These are phyloP conservation scores for Pseudomyrmex sp. DNA, from an alignment of 1,140 invertebrate genomes.

Conservation along the genomic window DNA sequence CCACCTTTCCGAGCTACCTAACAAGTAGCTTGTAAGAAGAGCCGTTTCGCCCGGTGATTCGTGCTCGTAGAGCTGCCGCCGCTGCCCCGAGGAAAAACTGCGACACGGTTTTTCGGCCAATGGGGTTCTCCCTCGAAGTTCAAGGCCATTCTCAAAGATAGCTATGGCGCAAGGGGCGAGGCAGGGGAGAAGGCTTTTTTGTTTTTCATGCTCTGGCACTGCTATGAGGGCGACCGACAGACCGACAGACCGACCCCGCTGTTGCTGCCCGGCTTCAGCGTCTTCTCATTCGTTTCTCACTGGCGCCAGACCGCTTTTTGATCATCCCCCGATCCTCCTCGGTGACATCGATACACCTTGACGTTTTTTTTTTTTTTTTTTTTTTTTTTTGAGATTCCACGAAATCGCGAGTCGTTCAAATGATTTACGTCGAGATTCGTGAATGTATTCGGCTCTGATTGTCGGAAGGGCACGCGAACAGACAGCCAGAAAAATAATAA, in stretches of 20 bases:
- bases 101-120: constrained; percentile 79
- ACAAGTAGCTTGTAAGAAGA: constrained; percentile 81
- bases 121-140: constrained; percentile 75
- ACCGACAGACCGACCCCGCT: constrained; percentile 63
- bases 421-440: constrained; percentile 27
- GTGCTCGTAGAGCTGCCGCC: constrained; percentile 72
- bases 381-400: too few relatives aligned
- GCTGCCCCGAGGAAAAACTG: constrained; percentile 76
- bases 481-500: neutral
- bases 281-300: constrained; percentile 40
- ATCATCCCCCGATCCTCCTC: constrained; percentile 39
- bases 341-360: constrained; percentile 48
- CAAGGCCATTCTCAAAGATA: constrained; percentile 76
- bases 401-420: constrained; percentile 4
- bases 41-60: constrained; percentile 78
- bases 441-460: neutral
- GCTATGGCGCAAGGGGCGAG: constrained; percentile 35
- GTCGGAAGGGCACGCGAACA: neutral
- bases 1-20: constrained; percentile 76
- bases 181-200: constrained; percentile 64
- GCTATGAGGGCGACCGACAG: constrained; percentile 65
- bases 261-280: constrained; percentile 23
- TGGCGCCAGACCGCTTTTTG: constrained; percentile 67
- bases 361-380: too few relatives aligned
- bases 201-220: constrained; percentile 67